Conservation (phyloP, 2,113 vertebrate genomes). For the Pteruthius melanotis region DNA sequence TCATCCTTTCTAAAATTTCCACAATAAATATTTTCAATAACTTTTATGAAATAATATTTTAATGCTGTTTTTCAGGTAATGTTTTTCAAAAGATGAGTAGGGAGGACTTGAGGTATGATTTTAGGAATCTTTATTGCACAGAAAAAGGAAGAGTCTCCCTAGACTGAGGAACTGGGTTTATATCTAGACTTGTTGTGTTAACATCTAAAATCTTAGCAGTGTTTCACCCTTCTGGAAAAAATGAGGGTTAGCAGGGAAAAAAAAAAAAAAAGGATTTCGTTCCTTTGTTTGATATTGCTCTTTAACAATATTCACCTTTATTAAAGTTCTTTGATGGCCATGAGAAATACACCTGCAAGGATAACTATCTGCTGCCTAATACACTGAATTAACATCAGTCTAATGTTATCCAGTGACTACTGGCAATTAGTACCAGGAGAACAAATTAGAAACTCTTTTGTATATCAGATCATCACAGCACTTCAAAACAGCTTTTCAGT, state of each 20-base stretch:
- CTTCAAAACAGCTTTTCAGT: constrained; percentile 30
- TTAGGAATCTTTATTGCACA: not conserved
- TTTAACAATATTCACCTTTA: not conserved
- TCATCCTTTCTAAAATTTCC: not conserved
- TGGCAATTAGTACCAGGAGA: constrained; percentile 12
- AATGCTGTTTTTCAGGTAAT: not conserved
- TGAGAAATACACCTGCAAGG: not conserved
- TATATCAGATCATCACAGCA: not conserved
- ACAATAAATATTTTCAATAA: not conserved
- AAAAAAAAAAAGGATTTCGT: not conserved
- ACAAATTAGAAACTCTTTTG: constrained; percentile 23
- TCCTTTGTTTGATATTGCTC: not conserved
- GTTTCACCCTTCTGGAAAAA: not conserved
- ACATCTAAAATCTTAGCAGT: not conserved
- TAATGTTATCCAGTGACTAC: not conserved
- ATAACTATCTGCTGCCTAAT: not conserved
- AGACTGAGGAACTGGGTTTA: not conserved
- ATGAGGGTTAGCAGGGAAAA: not conserved
- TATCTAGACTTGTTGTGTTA: not conserved
- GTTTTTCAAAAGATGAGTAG: not conserved
- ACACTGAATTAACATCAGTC: not conserved
- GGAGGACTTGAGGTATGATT: not conserved
- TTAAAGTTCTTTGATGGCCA: not conserved
- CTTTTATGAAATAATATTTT: not conserved
- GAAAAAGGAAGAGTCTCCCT: not conserved